Conservation (phyloP, 2,888 invertebrate genomes). For the Zaprionus obscuricornis region DNA sequence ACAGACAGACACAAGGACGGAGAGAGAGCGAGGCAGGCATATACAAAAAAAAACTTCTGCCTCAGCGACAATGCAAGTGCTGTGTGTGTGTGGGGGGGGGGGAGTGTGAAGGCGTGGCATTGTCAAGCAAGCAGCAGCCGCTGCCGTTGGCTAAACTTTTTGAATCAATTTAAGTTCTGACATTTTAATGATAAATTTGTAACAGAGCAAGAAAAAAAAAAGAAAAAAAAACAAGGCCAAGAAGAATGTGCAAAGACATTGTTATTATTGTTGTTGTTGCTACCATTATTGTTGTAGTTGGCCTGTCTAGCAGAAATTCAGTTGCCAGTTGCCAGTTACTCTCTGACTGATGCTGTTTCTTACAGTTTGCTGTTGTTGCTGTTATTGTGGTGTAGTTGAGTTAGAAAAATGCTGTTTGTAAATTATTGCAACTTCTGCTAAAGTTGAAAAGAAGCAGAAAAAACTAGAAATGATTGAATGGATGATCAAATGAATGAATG, state of each 20-base stretch:
- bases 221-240: slow-evolving; percentile 60
- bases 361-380: too few species aligned
- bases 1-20: slow-evolving; percentile 23
- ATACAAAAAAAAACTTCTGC: slow-evolving; percentile 45
- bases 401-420: slow-evolving; percentile 58
- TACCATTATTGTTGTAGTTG: too few species aligned
- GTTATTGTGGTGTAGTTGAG: slow-evolving; percentile 24
- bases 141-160: slow-evolving; percentile 70
- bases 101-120: slow-evolving; percentile 28
- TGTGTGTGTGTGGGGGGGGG: too few species aligned
- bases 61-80: slow-evolving; percentile 52
- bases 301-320: slow-evolving; percentile 13
- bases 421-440: slow-evolving; percentile 49
- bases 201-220: too few species aligned
- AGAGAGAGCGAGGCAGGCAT: background rate
- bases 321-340: background rate
- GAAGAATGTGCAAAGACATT: slow-evolving; percentile 38
- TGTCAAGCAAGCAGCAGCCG: slow-evolving; percentile 42
- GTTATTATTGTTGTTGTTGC: slow-evolving; percentile 24
- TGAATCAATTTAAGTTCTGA: slow-evolving; percentile 78
- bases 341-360: slow-evolving; percentile 16
- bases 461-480: background rate
- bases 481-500: background rate
- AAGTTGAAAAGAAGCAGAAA: slow-evolving; percentile 3
- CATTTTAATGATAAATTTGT: slow-evolving; percentile 78